A percentile compares a stretch with the other conserved stretches of the same genome.
phyloP scores from a whole-genome alignment of 2,888 invertebrate species.

The Ophioninae sp. region DNA sequence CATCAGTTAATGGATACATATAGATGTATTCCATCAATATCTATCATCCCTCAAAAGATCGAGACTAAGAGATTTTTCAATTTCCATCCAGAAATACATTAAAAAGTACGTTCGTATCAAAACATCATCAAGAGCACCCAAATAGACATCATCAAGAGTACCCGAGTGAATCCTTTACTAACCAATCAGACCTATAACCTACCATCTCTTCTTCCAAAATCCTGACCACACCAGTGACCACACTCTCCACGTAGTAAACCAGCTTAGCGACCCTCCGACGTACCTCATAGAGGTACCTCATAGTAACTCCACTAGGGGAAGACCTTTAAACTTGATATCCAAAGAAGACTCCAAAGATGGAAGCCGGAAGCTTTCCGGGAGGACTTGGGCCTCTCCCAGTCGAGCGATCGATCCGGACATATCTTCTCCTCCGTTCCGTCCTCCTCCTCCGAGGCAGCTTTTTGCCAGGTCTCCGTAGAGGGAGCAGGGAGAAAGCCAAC shows the following conservation, averaged over 20 bases:
- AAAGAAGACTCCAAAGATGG: neutral
- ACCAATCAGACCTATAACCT: neutral
- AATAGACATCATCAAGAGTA: too few relatives aligned
- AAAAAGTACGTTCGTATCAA: too few relatives aligned
- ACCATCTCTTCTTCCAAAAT: neutral
- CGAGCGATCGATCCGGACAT: constrained; percentile 50
- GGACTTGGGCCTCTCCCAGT: constrained; percentile 23
- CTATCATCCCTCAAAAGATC: too few relatives aligned
- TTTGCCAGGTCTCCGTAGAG: constrained; percentile 17
- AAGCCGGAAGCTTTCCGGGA: constrained; percentile 38
- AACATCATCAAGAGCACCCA: too few relatives aligned
- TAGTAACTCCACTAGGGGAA: neutral
- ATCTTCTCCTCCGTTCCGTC: neutral
- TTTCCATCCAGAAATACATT: too few relatives aligned
- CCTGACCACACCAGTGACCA: neutral
- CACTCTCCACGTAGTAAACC: too few relatives aligned
- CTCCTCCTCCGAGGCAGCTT: constrained; percentile 34
- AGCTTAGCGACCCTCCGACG: neutral
- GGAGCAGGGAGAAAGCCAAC: constrained; percentile 22
- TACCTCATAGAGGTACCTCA: too few relatives aligned
- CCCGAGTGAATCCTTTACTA: neutral
- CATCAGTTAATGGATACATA: too few relatives aligned
- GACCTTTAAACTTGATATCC: neutral
- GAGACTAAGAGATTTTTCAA: too few relatives aligned
- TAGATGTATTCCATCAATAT: too few relatives aligned